Evolutionary conservation across 1,140 invertebrate species (phyloP).

Genomic region (Drosophila aff.): DNA sequence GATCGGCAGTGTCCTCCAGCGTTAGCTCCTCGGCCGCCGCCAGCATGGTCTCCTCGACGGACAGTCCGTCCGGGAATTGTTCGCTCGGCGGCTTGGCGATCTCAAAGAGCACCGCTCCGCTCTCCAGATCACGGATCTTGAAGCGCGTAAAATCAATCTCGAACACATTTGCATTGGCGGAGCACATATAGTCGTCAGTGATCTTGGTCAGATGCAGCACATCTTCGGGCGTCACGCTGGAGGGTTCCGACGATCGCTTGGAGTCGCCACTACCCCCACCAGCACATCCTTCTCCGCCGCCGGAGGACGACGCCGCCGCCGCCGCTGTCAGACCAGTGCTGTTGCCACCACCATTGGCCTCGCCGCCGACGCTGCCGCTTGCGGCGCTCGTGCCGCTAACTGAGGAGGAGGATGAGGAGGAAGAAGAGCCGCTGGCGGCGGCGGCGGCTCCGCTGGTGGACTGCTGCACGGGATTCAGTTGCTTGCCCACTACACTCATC

Average conservation of each 20-base stretch:
- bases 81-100: conserved; percentile 95
- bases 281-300: neutral
- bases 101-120: conserved; percentile 97
- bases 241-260: conserved; percentile 52
- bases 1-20: conserved; percentile 88
- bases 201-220: conserved; percentile 88
- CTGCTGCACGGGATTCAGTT: conserved; percentile 73
- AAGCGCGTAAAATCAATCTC: conserved; percentile 99
- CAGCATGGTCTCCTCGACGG: conserved; percentile 86
- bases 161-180: conserved; percentile 97
- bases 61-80: conserved; percentile 86
- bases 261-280: neutral
- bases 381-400: conserved; percentile 1
- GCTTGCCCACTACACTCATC: conserved; percentile 77
- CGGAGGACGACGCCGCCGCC: neutral
- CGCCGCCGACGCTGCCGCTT: conserved; percentile 7
- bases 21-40: conserved; percentile 87
- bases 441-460: conserved; percentile 23
- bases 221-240: conserved; percentile 88
- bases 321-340: conserved; percentile 1
- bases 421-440: conserved; percentile 4
- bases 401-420: conserved; percentile 20
- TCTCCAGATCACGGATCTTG: conserved; percentile 98
- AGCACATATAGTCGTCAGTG: conserved; percentile 93
- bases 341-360: conserved; percentile 16